Evolutionary conservation across 2,797 vertebrate species (phyloP).

Genomic region (Microctenopoma lineatum): DNA sequence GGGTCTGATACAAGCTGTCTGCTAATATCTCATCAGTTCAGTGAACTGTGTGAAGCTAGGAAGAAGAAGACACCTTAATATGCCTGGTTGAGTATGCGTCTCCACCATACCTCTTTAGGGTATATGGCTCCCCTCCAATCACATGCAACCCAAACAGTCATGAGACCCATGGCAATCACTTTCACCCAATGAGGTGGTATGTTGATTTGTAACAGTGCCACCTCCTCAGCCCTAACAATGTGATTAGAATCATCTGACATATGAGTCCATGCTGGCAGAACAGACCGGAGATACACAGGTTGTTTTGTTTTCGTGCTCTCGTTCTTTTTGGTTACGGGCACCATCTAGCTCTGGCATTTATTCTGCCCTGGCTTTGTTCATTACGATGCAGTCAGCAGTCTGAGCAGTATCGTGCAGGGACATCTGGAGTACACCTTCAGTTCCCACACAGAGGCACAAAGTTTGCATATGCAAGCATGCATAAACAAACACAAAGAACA

Average conservation of each 20-base stretch:
- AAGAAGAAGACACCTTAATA: background rate
- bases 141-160: slow-evolving; percentile 67
- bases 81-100: slow-evolving; percentile 10
- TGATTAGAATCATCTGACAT: slow-evolving; percentile 62
- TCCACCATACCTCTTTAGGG: slow-evolving; percentile 25
- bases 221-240: slow-evolving; percentile 54
- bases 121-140: slow-evolving; percentile 57
- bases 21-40: slow-evolving; percentile 33
- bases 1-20: slow-evolving; percentile 17
- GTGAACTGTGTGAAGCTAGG: background rate
- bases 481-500: too few relatives aligned
- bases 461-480: slow-evolving; percentile 1
- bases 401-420: slow-evolving; percentile 35
- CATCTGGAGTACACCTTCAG: slow-evolving; percentile 49
- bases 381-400: slow-evolving; percentile 46
- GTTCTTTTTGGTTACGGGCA: slow-evolving; percentile 26
- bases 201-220: slow-evolving; percentile 62
- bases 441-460: slow-evolving; percentile 2
- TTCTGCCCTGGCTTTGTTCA: slow-evolving; percentile 18
- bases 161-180: slow-evolving; percentile 59
- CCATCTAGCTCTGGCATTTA: slow-evolving; percentile 25
- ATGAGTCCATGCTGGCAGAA: slow-evolving; percentile 36
- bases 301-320: slow-evolving; percentile 33
- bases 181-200: slow-evolving; percentile 48
- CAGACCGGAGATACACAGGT: slow-evolving; percentile 24